These are phyloP conservation scores for Canis aureus DNA, from an alignment of 2,113 vertebrate genomes.

Conservation along the genomic window DNA sequence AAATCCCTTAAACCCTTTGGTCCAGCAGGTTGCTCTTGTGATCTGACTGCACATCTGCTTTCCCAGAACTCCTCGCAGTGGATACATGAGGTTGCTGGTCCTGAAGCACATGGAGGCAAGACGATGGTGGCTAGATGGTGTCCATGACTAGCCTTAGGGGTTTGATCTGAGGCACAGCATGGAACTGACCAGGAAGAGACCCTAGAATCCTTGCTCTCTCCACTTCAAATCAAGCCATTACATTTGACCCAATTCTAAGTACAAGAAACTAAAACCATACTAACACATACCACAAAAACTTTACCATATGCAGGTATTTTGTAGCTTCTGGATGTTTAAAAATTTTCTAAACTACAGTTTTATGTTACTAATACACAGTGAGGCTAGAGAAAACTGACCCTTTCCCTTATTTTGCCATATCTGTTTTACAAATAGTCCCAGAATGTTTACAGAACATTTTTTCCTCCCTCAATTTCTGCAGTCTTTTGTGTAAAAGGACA, in stretches of 20 bases:
- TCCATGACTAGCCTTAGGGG: neutral
- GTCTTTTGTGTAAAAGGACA: neutral
- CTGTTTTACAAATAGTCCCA: neutral
- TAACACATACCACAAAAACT: neutral
- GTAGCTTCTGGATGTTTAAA: neutral
- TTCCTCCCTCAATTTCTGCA: neutral
- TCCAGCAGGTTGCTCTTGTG: neutral
- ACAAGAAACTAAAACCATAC: slow-evolving; percentile 23
- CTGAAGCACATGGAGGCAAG: neutral
- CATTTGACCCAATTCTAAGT: neutral
- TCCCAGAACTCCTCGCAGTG: neutral
- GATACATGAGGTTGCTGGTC: neutral
- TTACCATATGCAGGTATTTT: neutral
- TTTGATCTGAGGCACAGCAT: neutral
- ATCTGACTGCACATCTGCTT: neutral
- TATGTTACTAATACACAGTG: neutral
- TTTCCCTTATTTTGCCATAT: slow-evolving; percentile 15
- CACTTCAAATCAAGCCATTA: neutral
- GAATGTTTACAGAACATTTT: neutral
- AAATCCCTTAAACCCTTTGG: neutral
- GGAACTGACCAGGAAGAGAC: neutral
- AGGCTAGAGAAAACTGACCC: neutral
- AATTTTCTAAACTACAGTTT: neutral
- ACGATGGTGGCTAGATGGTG: neutral
- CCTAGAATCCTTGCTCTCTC: neutral